Evolutionary conservation across 2,888 invertebrate species (phyloP), one percentile per base, ranked within the genome.

Genomic region (Xylocampa areola): DNA sequence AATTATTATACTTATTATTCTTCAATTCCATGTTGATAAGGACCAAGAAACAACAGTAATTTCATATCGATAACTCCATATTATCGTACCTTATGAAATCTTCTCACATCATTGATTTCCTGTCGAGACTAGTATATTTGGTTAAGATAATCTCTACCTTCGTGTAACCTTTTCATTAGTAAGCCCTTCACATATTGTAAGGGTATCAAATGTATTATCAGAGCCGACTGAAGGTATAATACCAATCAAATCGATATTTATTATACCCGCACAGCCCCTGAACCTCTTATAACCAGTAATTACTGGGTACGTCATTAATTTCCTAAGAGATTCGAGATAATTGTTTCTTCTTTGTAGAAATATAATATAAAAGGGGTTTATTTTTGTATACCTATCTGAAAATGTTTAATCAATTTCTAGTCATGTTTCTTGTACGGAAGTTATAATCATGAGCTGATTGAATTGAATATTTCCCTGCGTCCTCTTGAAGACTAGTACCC

Each of bases 171-270:
- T 69, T 66, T 66, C 65, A 66, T 69, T 66, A 66, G 49, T 45
- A 66, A 69, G 41, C 65, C 57, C 65, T 66, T 55, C 70, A 69
- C 70, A 69, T 66, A 64, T 64, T 64, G 49, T 69, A 66, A 69
- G 65, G 65, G 37, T 66, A 66, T 69, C 65, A 64, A 23, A 66
- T 69, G 33, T 66, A 69, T 66, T 66, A 66, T 66, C 65, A 69
- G 49, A 41, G 7, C 16, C 41, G 40, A 55, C 33, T 55, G 27
- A 40, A 47, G 57, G 64, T 43, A 45, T 66, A 37, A 66, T 66
- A 50, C 55, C 69, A 66, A 66, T 69, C 49, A 45, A 45, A 68
- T 64, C 57, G 65, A 66, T 66, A 69, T 66, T 66, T 55, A 69
- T 66, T 69, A 64, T 68, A 39, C 70, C 65, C 70, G 49, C 65